Evolutionary conservation across 2,113 vertebrate genomes (phyloP).

Genomic region (Malurus cyaneus): DNA sequence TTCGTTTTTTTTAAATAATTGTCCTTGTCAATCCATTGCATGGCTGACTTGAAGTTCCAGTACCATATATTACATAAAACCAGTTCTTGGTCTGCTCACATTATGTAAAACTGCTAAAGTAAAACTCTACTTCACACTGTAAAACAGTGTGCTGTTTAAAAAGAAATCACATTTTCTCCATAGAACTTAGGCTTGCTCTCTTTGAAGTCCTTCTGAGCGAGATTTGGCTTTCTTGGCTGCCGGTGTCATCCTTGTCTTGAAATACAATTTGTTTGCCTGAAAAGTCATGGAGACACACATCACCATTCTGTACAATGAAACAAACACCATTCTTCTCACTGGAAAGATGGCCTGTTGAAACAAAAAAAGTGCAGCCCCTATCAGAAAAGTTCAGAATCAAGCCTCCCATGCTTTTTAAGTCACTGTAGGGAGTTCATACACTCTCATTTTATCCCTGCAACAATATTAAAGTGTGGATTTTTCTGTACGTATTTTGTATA

Average conservation of each 20-base stretch:
- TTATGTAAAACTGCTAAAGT: constrained; percentile 69
- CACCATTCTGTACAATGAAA: constrained; percentile 76
- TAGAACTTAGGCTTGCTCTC: constrained; percentile 71
- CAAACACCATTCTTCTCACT: constrained; percentile 76
- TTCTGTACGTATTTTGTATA: background rate
- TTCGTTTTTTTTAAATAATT: background rate
- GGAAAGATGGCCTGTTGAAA: constrained; percentile 70
- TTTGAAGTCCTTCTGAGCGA: constrained; percentile 78
- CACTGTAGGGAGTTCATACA: background rate
- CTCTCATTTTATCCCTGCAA: background rate
- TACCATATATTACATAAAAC: constrained; percentile 65
- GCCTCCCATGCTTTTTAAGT: background rate
- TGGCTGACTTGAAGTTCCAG: constrained; percentile 62
- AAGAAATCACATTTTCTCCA: constrained; percentile 77
- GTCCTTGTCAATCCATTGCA: constrained; percentile 34
- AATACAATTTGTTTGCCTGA: constrained; percentile 68
- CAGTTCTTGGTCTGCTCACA: constrained; percentile 72
- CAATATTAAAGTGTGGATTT: background rate
- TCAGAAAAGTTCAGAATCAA: background rate
- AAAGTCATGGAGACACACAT: constrained; percentile 76
- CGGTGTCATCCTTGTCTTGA: constrained; percentile 69
- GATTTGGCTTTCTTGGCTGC: constrained; percentile 66
- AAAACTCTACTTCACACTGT: constrained; percentile 48
- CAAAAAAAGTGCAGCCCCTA: background rate
- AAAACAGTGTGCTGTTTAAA: constrained; percentile 44